Evolutionary conservation across 1,140 invertebrate species (phyloP).

Genomic region (Centruroides sculpturatus): DNA sequence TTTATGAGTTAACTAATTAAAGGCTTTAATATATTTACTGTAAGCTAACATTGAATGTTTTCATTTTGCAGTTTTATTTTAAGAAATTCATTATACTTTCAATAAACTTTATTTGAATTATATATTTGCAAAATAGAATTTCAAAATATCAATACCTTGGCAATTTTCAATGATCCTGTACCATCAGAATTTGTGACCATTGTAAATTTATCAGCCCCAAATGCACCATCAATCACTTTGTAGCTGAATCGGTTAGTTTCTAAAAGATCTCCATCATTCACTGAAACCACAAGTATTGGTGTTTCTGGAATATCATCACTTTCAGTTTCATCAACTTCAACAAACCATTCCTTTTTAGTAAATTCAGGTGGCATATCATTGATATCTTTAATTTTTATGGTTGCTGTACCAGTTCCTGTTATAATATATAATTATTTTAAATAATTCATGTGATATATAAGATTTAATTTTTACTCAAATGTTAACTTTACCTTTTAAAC

Average conservation of each 20-base stretch:
- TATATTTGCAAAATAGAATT: conserved; percentile 4
- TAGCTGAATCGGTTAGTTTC: conserved; percentile 95
- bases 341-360: conserved; percentile 90
- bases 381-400: conserved; percentile 24
- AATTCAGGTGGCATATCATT: conserved; percentile 77
- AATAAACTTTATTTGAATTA: too few relatives aligned
- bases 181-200: conserved; percentile 94
- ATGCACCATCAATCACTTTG: conserved; percentile 84
- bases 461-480: neutral
- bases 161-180: conserved; percentile 85
- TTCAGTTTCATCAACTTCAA: conserved; percentile 93
- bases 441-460: too few relatives aligned
- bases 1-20: too few relatives aligned
- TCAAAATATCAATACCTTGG: conserved; percentile 44
- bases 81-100: too few relatives aligned
- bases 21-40: too few relatives aligned
- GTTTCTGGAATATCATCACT: conserved; percentile 83
- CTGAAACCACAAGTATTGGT: conserved; percentile 83
- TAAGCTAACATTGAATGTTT: too few relatives aligned
- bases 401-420: conserved; percentile 40
- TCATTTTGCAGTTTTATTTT: too few relatives aligned
- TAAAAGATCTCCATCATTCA: conserved; percentile 70
- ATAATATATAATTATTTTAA: conserved; percentile 5
- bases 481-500: conserved; percentile 19
- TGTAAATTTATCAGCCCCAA: conserved; percentile 89